A percentile compares a stretch with the other conserved stretches of the same genome.
These are phyloP conservation scores for Arizona elegans DNA, from an alignment of 2,113 vertebrate species.

Conservation along the genomic window DNA sequence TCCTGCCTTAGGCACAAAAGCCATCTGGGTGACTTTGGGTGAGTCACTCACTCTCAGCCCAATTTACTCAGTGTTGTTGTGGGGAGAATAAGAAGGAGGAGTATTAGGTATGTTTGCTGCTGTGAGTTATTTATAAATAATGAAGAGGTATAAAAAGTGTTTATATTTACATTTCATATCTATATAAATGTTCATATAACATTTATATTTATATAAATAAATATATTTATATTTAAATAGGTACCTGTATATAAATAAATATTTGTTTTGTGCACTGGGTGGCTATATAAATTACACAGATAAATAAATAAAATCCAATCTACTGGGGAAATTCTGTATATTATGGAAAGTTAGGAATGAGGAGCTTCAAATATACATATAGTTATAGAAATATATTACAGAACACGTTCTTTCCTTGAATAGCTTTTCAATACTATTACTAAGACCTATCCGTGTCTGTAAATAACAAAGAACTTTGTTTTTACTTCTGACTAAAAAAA, in stretches of 20 bases:
- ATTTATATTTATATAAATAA: background rate
- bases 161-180: background rate
- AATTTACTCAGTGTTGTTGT: background rate
- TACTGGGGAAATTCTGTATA: background rate
- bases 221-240: too few species aligned
- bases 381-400: background rate
- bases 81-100: background rate
- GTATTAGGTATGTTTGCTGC: background rate
- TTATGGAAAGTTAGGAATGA: background rate
- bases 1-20: too few species aligned
- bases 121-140: background rate
- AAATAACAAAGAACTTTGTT: constrained; percentile 1
- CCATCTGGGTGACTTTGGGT: too few species aligned
- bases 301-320: background rate
- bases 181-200: background rate
- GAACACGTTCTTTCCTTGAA: background rate
- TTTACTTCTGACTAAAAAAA: background rate
- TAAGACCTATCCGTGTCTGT: background rate
- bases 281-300: background rate
- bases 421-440: background rate
- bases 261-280: background rate
- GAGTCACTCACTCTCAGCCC: too few species aligned
- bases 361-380: background rate
- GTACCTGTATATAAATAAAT: background rate
- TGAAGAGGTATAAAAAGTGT: background rate